phyloP scores from a whole-genome alignment of 2,797 vertebrate genomes.

The Gadopsis bispinosus region DNA sequence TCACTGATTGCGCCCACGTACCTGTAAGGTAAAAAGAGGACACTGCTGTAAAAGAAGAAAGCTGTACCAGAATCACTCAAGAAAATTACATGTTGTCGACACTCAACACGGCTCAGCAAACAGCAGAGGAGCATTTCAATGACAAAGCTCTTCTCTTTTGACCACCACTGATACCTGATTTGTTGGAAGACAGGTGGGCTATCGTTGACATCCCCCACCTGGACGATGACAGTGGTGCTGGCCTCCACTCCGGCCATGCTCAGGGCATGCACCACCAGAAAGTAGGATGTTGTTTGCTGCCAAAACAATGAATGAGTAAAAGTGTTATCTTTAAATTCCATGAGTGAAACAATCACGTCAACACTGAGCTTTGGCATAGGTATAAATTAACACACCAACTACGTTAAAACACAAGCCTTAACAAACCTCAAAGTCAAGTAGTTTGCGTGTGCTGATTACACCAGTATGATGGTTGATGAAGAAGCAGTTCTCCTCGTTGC shows the following conservation, averaged over 20 bases:
- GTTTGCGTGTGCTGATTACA: constrained; percentile 89
- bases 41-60: background rate
- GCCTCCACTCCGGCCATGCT: constrained; percentile 93
- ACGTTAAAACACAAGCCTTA: background rate
- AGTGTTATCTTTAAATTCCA: background rate
- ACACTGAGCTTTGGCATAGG: background rate
- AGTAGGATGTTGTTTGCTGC: constrained; percentile 82
- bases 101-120: background rate
- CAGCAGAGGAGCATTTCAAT: background rate
- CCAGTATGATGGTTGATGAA: constrained; percentile 93
- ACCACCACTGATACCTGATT: constrained; percentile 80
- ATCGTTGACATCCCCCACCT: constrained; percentile 94
- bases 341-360: background rate
- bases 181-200: constrained; percentile 89
- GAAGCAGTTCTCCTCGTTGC: constrained; percentile 89
- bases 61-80: background rate
- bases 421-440: constrained; percentile 91
- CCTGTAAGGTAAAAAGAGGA: constrained; percentile 51
- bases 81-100: constrained; percentile 4
- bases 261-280: constrained; percentile 88
- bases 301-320: constrained; percentile 35
- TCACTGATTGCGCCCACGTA: constrained; percentile 94
- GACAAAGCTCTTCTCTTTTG: background rate
- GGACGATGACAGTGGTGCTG: constrained; percentile 87
- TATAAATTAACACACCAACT: background rate